Base-by-base conservation (phyloP, 2,113 vertebrate genomes). In the Tragelaphus imberbis region DNA sequence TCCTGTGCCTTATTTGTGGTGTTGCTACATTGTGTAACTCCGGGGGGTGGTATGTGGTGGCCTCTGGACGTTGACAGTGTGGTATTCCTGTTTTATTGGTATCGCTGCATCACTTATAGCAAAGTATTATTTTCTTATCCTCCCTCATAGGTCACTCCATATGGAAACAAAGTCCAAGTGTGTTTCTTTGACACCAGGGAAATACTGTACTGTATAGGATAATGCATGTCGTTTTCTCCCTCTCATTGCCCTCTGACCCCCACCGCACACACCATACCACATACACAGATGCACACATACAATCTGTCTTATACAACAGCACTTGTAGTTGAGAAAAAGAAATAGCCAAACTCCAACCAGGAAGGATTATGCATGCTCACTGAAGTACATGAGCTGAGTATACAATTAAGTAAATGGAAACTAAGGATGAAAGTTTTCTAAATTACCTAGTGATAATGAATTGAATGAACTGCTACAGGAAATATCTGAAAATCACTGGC, bases 401-500 rank as follows among this genome's bases (percentile, higher is more conserved):
- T 81, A 95, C 68, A 95, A 93, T 96, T 96, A 97, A 95, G 84
- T 81, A 91, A 96, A 92, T 88, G 71, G 75, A 94, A 97, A 95
- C n/a, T 81, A 87, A 12, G 40, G 68, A 53, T 28, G 40, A 90
- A 96, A 40, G 25, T 95, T 91, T 97, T 61, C 85, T 80, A 75
- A 89, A 95, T 96, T 81, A 90, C n/a, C 63, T 55, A 90, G 82
- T 59, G 58, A 95, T 44, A 44, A 44, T 55, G 28, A 33, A 63
- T 81, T 95, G 87, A 97, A 84, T 90, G 65, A 96, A 90, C 71
- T 93, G 61, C 90, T 85, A 88, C 10, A 95, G 59, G 92, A 96
- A 92, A 23, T 80, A 93, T 75, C 88, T 65, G 71, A 90, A 97
- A 90, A 96, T 94, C 93, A 79, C 81, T 96, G 84, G 84, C 84